Base-by-base conservation (phyloP, 2,888 invertebrate species). In the Parochlus steinenii region DNA sequence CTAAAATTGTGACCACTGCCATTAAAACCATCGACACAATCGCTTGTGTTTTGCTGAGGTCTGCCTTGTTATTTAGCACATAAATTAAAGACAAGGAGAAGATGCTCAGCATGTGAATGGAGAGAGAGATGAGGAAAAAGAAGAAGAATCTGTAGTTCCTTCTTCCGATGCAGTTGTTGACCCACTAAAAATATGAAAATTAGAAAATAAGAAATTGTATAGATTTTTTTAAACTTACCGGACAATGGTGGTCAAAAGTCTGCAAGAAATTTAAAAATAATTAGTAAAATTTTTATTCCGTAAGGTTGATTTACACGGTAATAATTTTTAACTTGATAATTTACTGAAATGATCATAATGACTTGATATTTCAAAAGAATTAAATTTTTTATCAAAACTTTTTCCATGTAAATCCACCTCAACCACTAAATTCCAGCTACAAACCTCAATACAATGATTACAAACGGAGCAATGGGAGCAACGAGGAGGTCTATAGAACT, bases 241-340 rank as follows among this genome's bases (percentile, higher is more conserved):
- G 89, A 62, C 98, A 98, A 64, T 98, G 98, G 69, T 98, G 98
- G 66, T 98, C 98, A 62, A 98, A 98, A 38, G 93, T 95, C 90
- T 97, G 69, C 33, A 72, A 73, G 47, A 46, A 48, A 49, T 46
- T 19, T 44, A 45, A 26, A 29, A 23, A 33, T 5, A 27, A 20
- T 31, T 34, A 31, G 33, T 12, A 22, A 37, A 23, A 20, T 33
- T 15, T 16, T 23, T 31, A 22, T 22, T 31, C n/a, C n/a, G n/a
- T n/a, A n/a, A n/a, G n/a, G n/a, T n/a, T n/a, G n/a, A n/a, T n/a
- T n/a, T n/a, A n/a, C n/a, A n/a, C n/a, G n/a, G n/a, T n/a, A n/a
- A n/a, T n/a, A n/a, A n/a, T n/a, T n/a, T n/a, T n/a, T n/a, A n/a
- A n/a, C n/a, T n/a, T n/a, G n/a, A n/a, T n/a, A n/a, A n/a, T 20